A percentile compares a stretch with the other conserved stretches of the same genome.
These are phyloP conservation scores for Dasyprocta punctata DNA, from an alignment of 2,113 vertebrate species.

Conservation along the genomic window DNA sequence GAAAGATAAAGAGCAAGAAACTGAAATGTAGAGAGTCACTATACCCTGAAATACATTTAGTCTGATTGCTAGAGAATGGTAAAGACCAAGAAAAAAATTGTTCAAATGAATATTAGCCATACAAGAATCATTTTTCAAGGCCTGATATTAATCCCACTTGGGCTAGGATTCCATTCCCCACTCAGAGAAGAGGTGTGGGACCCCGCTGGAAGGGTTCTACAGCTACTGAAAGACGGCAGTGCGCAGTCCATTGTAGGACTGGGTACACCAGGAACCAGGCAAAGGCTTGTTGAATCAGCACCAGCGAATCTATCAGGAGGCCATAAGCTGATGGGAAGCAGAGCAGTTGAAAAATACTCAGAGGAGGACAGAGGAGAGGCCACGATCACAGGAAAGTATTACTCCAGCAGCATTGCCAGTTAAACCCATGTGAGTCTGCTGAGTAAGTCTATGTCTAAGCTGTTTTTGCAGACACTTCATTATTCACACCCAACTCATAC, in stretches of 20 bases:
- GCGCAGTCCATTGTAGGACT: neutral
- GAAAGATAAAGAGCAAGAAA: neutral
- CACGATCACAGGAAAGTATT: neutral
- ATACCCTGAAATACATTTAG: neutral
- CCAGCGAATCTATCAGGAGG: neutral
- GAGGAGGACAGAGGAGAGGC: neutral
- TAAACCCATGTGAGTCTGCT: neutral
- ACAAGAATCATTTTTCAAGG: neutral
- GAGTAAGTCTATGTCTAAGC: slow-evolving; percentile 27
- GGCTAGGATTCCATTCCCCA: neutral
- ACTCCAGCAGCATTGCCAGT: neutral
- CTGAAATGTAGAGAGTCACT: neutral
- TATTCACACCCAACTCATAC: slow-evolving; percentile 76
- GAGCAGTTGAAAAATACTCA: neutral
- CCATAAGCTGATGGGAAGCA: neutral
- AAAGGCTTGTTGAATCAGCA: neutral
- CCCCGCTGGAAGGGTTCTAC: neutral
- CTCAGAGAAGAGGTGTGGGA: neutral
- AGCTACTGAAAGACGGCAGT: neutral
- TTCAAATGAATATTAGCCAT: neutral
- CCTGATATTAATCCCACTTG: neutral
- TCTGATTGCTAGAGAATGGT: neutral
- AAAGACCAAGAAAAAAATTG: neutral
- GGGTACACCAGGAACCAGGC: neutral
- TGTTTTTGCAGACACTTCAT: slow-evolving; percentile 61